Conservation (phyloP, 2,888 invertebrate species). For the Magallana nippona region DNA sequence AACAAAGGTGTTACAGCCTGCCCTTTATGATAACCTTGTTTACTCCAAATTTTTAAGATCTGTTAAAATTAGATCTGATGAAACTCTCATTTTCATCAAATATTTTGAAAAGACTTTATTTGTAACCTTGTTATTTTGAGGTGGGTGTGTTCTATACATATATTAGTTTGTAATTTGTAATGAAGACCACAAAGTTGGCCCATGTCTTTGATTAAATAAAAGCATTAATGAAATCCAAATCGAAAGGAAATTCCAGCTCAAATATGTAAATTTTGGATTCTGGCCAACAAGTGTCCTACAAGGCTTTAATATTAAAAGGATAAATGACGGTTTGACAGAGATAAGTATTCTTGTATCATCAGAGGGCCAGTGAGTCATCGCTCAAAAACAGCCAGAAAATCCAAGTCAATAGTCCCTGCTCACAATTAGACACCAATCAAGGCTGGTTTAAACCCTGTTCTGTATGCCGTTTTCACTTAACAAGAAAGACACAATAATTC, state of each 20-base stretch:
- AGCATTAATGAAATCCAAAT: slow-evolving; percentile 37
- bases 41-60: not conserved
- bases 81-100: not conserved
- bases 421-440: not conserved
- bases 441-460: not conserved
- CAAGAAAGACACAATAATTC: not conserved
- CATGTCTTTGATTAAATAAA: slow-evolving; percentile 21
- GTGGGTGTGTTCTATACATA: not conserved
- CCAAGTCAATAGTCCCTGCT: slow-evolving; percentile 7
- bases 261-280: slow-evolving; percentile 33
- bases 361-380: not conserved
- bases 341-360: slow-evolving; percentile 33
- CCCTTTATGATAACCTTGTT: not conserved
- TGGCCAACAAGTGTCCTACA: slow-evolving; percentile 28
- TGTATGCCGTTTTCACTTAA: not conserved
- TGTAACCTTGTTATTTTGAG: not conserved
- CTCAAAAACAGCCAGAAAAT: not conserved
- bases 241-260: slow-evolving; percentile 34
- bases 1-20: not conserved
- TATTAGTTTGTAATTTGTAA: not conserved
- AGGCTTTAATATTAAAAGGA: slow-evolving; percentile 28
- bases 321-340: slow-evolving; percentile 26
- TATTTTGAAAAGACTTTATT: not conserved
- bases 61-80: slow-evolving; percentile 27
- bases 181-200: not conserved